Percentiles rank a stretch among this genome's conserved stretches.
Evolutionary conservation across 1,140 invertebrate species (phyloP).

Genomic region (Stegodyphus mimosarum): DNA sequence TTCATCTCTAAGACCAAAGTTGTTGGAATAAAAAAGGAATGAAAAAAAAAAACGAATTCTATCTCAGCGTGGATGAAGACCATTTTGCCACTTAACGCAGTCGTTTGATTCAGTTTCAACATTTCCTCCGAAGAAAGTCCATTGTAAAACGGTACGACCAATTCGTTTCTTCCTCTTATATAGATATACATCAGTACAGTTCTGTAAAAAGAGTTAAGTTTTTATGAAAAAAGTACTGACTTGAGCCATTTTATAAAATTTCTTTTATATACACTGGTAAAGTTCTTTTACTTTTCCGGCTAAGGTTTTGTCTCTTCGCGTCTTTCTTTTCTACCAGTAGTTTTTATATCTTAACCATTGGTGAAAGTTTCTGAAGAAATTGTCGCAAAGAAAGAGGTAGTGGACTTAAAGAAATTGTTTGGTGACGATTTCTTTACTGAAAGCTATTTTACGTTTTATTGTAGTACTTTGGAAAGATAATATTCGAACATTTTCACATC

Average conservation of each 20-base stretch:
- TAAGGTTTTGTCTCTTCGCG: background rate
- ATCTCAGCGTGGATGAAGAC: background rate
- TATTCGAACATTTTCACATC: no score
- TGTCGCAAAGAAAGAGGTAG: no score
- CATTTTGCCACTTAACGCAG: conserved; percentile 19
- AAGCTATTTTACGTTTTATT: no score
- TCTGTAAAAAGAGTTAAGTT: no score
- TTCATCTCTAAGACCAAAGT: background rate
- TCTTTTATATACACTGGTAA: background rate
- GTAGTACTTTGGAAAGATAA: no score
- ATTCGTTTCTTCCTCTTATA: background rate
- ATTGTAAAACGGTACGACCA: conserved; percentile 2
- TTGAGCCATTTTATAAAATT: background rate
- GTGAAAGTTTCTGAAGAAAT: no score
- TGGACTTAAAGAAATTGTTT: no score
- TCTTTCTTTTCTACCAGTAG: background rate
- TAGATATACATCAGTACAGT: background rate
- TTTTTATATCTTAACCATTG: background rate
- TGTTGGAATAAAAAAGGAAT: background rate
- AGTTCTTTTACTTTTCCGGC: background rate
- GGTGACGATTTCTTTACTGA: no score
- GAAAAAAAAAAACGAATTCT: conserved; percentile 12
- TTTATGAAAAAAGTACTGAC: no score
- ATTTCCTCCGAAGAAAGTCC: conserved; percentile 7
- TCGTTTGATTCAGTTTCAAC: conserved; percentile 34